These are phyloP conservation scores for Aegypius monachus DNA, from an alignment of 2,113 vertebrate species.

Conservation along the genomic window DNA sequence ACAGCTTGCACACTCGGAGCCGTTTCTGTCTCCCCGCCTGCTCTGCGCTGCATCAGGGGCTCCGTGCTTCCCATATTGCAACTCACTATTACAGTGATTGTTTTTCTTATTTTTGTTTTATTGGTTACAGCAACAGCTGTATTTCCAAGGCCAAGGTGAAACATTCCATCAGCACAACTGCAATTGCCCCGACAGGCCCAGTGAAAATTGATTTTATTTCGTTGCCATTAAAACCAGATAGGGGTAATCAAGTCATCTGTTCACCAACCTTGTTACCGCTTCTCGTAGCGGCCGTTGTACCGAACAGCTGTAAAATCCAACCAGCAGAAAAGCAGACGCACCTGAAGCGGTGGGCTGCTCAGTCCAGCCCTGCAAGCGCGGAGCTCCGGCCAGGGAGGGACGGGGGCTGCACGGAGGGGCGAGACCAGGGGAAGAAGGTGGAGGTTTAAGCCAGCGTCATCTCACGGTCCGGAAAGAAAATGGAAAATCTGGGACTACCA, in stretches of 20 bases:
- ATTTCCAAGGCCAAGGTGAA: neutral
- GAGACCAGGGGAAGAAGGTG: neutral
- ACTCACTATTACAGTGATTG: neutral
- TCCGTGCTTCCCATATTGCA: neutral
- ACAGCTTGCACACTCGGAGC: neutral
- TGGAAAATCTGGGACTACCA: neutral
- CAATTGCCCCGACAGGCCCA: neutral
- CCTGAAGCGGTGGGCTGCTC: fast-evolving
- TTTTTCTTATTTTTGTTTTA: conserved; percentile 14
- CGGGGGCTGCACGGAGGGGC: neutral
- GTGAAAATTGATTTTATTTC: conserved; percentile 3
- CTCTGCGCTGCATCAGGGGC: neutral
- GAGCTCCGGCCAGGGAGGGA: neutral
- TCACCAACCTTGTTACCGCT: neutral
- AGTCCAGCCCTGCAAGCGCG: neutral
- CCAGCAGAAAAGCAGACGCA: neutral
- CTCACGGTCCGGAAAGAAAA: fast-evolving
- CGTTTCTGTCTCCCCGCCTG: fast-evolving
- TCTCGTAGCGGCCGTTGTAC: neutral
- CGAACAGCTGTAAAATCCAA: neutral
- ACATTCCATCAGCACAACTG: neutral
- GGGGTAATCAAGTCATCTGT: neutral
- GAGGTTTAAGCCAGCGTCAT: neutral
- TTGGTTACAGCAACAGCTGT: neutral
- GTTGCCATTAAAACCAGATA: neutral